Conservation (phyloP, 2,797 vertebrate genomes). For the Pitangus sulphuratus region DNA sequence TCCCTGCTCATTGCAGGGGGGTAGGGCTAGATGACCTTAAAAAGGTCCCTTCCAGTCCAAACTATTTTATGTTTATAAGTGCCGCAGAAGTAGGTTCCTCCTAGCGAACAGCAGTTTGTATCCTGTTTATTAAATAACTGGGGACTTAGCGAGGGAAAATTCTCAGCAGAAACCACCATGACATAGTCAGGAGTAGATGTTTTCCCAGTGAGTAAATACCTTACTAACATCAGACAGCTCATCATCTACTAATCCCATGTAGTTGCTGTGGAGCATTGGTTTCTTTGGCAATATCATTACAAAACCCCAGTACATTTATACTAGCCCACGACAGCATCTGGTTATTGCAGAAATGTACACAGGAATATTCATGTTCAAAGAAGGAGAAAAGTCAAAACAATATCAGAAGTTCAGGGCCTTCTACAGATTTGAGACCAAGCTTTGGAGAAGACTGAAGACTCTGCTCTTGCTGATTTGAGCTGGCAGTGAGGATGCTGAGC, state of each 20-base stretch:
- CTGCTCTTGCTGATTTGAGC: not conserved
- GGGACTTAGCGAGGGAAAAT: not conserved
- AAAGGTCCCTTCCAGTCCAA: not conserved
- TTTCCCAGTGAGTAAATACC: not conserved
- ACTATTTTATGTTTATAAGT: not conserved
- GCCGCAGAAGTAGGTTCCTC: not conserved
- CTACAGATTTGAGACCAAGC: not conserved
- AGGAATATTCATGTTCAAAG: not conserved
- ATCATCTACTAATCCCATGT: not conserved
- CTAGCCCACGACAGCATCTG: not conserved
- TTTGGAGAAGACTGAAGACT: not conserved
- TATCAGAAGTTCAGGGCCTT: not conserved
- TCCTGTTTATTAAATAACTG: not conserved
- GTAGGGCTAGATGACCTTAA: not conserved
- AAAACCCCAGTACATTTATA: not conserved
- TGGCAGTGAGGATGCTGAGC: fast-evolving
- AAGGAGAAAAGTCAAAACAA: not conserved
- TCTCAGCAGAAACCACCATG: not conserved
- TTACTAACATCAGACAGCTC: not conserved
- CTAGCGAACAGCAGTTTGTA: fast-evolving
- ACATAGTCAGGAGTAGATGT: not conserved
- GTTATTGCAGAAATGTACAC: not conserved
- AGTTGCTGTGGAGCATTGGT: not conserved
- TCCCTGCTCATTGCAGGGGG: not conserved
- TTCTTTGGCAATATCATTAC: not conserved